Base-by-base conservation (phyloP, 2,113 vertebrate genomes). In the Osmerus eperlanus region DNA sequence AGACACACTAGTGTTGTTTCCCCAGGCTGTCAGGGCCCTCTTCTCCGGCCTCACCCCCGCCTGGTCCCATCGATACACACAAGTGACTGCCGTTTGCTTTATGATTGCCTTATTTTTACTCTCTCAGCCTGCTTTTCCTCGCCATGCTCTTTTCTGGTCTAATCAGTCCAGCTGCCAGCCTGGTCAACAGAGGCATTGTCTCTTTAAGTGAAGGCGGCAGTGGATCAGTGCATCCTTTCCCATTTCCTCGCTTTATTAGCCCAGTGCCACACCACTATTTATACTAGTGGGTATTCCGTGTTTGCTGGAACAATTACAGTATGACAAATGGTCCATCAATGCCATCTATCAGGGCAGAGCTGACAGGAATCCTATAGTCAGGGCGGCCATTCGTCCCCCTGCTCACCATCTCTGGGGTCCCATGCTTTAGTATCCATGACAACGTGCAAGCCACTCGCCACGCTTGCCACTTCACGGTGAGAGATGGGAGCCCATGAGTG, bases 291-390 rank as follows among this genome's bases (percentile, higher is more conserved):
- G 95, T 94, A 97, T 98, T 97, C 93, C 82, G 72, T 94, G 96
- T 98, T 98, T 96, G 95, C 95, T 92, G 95, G 95, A 97, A 98
- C 96, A 98, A 98, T 98, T 98, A 98, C 94, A 93, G 91, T 96
- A 97, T 99, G 97, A 99, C 96, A 96, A 98, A 99, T 97, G 96
- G 95, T 94, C 94, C 95, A 94, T 98, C 97, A 95, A 92, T 93
- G 94, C 85, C 96, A 99, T 99, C 97, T 94, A 98, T 98, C 96
- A 98, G 92, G 91, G 84, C 87, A 3, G 87, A 89, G 89, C 86
- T 93, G 96, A 99, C 96, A 99, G 96, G 95, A 99, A 99, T 98
- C 96, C 96, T 96, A 97, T 98, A 95, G 92, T 89, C 92, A 1
- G 75, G 93, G 92, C 94, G 92, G 94, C 95, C 95, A 97, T 98